Conservation (phyloP, 2,888 invertebrate genomes). For the Strigamia transsilvanica region DNA sequence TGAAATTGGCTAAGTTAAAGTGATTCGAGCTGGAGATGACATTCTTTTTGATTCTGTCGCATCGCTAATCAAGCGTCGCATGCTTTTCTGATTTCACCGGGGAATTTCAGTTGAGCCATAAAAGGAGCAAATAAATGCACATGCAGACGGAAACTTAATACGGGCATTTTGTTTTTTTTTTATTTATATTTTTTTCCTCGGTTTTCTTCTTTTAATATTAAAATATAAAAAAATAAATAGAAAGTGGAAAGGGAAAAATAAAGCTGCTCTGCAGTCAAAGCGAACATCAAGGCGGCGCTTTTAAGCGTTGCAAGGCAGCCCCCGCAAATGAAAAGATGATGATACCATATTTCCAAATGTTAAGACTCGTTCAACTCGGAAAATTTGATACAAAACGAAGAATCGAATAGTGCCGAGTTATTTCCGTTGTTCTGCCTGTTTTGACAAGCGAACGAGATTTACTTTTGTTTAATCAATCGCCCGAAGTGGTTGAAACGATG, state of each 20-base stretch:
- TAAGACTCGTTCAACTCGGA: too few species aligned
- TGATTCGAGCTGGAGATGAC: neutral
- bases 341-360: too few species aligned
- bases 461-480: too few species aligned
- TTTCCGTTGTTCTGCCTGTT: too few species aligned
- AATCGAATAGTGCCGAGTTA: too few species aligned
- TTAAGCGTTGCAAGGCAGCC: neutral
- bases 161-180: neutral
- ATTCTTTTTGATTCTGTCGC: conserved; percentile 13
- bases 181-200: neutral
- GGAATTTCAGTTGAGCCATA: neutral
- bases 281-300: conserved; percentile 12
- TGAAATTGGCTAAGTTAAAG: conserved; percentile 2
- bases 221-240: neutral
- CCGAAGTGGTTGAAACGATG: too few species aligned
- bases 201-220: neutral
- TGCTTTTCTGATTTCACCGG: neutral
- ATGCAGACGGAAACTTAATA: neutral
- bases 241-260: neutral
- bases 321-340: neutral
- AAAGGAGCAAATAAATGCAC: neutral
- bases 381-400: too few species aligned
- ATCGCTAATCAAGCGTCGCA: conserved; percentile 11
- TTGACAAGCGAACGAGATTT: too few species aligned
- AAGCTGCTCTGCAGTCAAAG: neutral